Conservation (phyloP, 2,888 invertebrate species). For the Rugalucina vietnamica region DNA sequence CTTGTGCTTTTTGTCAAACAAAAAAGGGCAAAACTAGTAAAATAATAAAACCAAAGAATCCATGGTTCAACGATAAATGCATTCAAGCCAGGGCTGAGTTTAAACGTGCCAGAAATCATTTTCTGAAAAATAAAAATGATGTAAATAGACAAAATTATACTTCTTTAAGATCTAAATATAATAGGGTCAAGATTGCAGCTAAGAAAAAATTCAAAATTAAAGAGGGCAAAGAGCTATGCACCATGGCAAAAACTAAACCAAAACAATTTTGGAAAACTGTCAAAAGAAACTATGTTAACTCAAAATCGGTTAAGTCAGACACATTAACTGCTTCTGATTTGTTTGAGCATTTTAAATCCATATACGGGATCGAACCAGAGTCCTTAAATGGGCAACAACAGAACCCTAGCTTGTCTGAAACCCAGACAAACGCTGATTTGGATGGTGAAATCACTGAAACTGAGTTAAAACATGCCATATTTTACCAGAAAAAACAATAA, state of each 20-base stretch:
- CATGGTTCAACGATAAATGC: not conserved
- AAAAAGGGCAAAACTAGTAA: not conserved
- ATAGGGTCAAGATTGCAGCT: not conserved
- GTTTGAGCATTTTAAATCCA: not conserved
- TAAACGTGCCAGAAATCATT: not conserved
- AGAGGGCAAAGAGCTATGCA: not conserved
- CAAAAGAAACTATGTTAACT: not conserved
- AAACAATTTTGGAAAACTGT: not conserved
- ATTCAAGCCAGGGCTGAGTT: not conserved
- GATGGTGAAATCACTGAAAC: not conserved
- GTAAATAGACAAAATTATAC: not conserved
- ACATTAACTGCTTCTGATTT: not conserved
- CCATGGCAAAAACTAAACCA: not conserved
- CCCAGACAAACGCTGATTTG: not conserved
- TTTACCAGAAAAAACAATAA: not conserved
- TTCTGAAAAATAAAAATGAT: not conserved
- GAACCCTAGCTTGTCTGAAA: not conserved
- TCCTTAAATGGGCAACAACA: not conserved
- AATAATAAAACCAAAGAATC: not conserved
- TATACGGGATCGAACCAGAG: not conserved
- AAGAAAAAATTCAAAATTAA: conserved; percentile 1
- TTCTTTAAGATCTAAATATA: not conserved
- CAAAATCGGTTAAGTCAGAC: not conserved
- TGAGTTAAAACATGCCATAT: not conserved
- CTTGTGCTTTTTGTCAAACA: not conserved